Evolutionary conservation across 2,113 vertebrate genomes (phyloP).

Genomic region (human (Homo sapiens)): GRCh38 chr7:55490001-55490500

Average conservation of each 20-base stretch:
- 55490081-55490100: background rate
- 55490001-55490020: background rate
- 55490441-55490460: background rate
- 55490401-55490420: no score
- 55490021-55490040: background rate
- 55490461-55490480: no score
- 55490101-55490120: background rate
- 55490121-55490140: background rate
- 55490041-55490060: background rate
- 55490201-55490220: background rate
- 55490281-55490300: background rate
- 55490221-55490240: background rate
- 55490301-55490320: background rate
- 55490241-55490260: background rate
- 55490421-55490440: background rate
- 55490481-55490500: background rate
- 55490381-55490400: no score
- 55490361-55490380: background rate
- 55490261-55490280: background rate
- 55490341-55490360: fast-evolving
- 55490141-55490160: background rate
- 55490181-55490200: background rate
- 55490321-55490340: background rate
- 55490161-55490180: background rate
- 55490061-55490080: fast-evolving